A percentile compares a stretch with the other conserved stretches of the same genome.
These are phyloP conservation scores for Seira ritae DNA, from an alignment of 2,888 invertebrate genomes.

Conservation along the genomic window DNA sequence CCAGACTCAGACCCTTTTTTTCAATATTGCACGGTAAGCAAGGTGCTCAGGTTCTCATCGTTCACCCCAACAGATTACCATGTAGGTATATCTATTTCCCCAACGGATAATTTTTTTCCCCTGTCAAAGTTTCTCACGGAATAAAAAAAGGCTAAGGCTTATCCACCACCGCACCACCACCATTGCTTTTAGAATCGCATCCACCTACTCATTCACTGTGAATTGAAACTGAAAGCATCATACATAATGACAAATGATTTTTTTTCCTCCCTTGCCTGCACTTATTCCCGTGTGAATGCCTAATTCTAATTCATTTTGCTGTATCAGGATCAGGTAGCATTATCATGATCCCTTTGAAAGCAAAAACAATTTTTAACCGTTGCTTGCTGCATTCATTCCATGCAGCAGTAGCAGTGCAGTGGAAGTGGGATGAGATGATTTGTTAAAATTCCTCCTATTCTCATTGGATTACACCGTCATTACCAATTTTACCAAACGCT, in stretches of 20 bases:
- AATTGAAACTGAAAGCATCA: not conserved
- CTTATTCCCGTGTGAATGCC: not conserved
- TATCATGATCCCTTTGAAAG: not conserved
- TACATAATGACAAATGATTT: slow-evolving; percentile 26
- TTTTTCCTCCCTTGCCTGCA: not conserved
- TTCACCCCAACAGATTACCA: not conserved
- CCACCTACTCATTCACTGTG: not conserved
- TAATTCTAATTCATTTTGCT: slow-evolving; percentile 3
- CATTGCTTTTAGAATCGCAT: no score
- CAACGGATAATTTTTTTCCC: not conserved
- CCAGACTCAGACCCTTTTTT: not conserved
- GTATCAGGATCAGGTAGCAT: not conserved
- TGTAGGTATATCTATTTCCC: not conserved
- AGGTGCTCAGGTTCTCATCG: slow-evolving; percentile 55
- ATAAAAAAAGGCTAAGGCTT: not conserved
- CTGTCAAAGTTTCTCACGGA: slow-evolving; percentile 1
- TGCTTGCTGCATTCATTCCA: no score
- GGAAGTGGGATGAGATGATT: no score
- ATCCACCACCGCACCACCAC: not conserved
- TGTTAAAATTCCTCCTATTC: not conserved
- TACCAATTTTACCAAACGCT: not conserved
- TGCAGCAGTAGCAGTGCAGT: no score
- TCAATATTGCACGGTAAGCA: slow-evolving; percentile 37
- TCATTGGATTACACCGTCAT: not conserved
- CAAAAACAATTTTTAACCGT: not conserved